Conservation (phyloP, 2,113 vertebrate species). For the Octodon degus region DNA sequence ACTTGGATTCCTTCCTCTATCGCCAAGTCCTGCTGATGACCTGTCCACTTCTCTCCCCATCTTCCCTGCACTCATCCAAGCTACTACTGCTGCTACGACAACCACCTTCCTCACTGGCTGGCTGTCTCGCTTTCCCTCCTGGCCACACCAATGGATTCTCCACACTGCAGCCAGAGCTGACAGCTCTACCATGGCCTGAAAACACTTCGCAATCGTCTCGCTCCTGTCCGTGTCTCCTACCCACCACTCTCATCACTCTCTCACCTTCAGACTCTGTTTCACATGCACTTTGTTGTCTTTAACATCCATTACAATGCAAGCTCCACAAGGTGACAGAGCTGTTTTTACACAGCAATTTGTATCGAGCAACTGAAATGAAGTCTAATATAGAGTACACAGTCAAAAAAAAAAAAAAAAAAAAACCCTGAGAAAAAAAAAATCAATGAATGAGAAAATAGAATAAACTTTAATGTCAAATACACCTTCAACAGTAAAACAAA, state of each 20-base stretch:
- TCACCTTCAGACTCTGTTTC: slow-evolving; percentile 6
- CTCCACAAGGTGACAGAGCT: not conserved
- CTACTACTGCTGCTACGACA: not conserved
- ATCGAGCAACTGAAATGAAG: not conserved
- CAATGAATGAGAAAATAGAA: slow-evolving; percentile 36
- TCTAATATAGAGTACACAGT: not conserved
- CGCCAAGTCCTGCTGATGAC: not conserved
- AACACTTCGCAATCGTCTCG: not conserved
- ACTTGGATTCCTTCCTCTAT: not conserved
- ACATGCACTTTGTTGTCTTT: not conserved
- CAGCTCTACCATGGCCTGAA: not conserved
- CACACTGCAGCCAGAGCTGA: not conserved
- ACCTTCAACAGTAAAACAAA: slow-evolving; percentile 8
- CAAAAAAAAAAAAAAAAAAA: not conserved
- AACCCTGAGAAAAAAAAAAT: slow-evolving; percentile 49
- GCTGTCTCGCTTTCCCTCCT: not conserved
- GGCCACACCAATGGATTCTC: not conserved
- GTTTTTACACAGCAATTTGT: slow-evolving; percentile 11
- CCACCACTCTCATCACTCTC: not conserved
- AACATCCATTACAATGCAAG: not conserved
- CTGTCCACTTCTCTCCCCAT: not conserved
- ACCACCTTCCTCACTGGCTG: not conserved
- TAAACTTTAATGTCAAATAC: slow-evolving; percentile 33
- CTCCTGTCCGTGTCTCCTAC: not conserved
- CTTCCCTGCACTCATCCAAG: not conserved